Conservation (phyloP, 2,797 vertebrate species). For the Manis crassicaudata region DNA sequence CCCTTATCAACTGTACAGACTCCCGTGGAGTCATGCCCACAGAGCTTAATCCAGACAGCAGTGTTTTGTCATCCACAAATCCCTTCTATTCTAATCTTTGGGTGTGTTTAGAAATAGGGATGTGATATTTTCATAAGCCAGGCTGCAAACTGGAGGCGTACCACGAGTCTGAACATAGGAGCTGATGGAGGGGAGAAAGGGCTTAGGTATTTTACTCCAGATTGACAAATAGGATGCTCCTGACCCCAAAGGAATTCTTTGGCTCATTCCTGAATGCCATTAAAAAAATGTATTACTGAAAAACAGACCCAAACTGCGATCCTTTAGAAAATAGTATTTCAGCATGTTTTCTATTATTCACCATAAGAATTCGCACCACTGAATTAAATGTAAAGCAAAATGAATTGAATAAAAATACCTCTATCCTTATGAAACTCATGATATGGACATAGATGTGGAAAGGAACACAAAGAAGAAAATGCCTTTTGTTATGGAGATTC, state of each 20-base stretch:
- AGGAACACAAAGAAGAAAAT: not conserved
- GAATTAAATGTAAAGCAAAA: constrained; percentile 31
- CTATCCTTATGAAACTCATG: not conserved
- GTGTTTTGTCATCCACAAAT: constrained; percentile 29
- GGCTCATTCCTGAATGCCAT: not conserved
- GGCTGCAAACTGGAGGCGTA: not conserved
- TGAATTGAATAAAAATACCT: not conserved
- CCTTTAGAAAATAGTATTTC: not conserved
- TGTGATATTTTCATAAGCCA: constrained; percentile 15
- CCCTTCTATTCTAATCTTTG: constrained; percentile 33
- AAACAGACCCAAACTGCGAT: constrained; percentile 44
- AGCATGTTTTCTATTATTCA: constrained; percentile 21
- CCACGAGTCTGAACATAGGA: not conserved
- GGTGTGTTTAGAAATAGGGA: constrained; percentile 48
- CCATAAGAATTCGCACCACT: not conserved
- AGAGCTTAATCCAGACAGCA: constrained; percentile 32
- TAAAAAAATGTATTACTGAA: constrained; percentile 42
- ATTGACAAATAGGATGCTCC: constrained; percentile 33
- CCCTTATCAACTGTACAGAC: constrained; percentile 5
- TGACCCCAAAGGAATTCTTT: constrained; percentile 48
- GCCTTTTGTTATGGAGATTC: not conserved
- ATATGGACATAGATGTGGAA: not conserved
- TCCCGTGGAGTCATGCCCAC: not conserved
- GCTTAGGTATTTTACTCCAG: constrained; percentile 20
- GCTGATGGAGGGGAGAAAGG: not conserved